Percentiles rank a stretch among this genome's conserved stretches.
phyloP scores from a whole-genome alignment of 2,888 invertebrate genomes.

The Heliconius hortense region DNA sequence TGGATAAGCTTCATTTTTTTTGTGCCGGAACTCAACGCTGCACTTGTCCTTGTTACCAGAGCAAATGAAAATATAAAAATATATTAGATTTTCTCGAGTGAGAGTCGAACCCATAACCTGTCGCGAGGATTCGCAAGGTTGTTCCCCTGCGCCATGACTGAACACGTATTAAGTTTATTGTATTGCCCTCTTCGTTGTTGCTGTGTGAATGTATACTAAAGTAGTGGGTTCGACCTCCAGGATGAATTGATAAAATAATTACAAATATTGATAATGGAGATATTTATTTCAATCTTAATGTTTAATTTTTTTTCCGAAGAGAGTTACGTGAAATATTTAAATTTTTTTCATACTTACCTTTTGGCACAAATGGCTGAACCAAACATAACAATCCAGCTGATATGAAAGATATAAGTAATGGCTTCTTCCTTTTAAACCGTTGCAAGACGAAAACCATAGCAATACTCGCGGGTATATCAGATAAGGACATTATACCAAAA shows the following conservation, averaged over 20 bases:
- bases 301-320: too few relatives aligned
- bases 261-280: not conserved
- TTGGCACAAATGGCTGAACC: constrained; percentile 76
- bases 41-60: too few relatives aligned
- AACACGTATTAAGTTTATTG: too few relatives aligned
- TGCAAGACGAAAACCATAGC: constrained; percentile 76
- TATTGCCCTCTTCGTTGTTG: too few relatives aligned
- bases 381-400: constrained; percentile 79
- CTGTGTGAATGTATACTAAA: not conserved
- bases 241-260: not conserved
- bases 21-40: too few relatives aligned
- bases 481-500: constrained; percentile 83
- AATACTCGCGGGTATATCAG: constrained; percentile 82
- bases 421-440: constrained; percentile 74
- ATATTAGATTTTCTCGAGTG: too few relatives aligned
- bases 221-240: not conserved
- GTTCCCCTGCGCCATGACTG: too few relatives aligned
- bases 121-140: too few relatives aligned
- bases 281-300: not conserved
- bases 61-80: too few relatives aligned
- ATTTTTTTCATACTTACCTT: constrained; percentile 50
- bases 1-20: too few relatives aligned
- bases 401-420: constrained; percentile 74
- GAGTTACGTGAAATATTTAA: too few relatives aligned
- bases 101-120: too few relatives aligned